Conservation (phyloP, 2,888 invertebrate genomes). For the Lasioglossum vierecki region DNA sequence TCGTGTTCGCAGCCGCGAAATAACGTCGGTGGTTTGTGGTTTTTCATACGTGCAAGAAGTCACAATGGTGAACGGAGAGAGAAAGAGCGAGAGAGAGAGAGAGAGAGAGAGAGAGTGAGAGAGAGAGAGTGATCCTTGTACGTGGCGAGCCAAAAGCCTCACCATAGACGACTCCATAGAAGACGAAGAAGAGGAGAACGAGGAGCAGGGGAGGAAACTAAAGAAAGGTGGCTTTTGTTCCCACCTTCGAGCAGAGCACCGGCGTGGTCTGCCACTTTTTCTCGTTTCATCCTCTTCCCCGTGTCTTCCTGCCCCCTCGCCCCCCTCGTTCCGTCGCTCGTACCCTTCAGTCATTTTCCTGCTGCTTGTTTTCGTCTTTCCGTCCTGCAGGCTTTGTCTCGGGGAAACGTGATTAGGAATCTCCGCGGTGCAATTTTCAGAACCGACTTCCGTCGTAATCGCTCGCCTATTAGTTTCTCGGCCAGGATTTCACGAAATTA, state of each 20-base stretch:
- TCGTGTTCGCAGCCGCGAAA: conserved; percentile 75
- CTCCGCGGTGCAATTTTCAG: conserved; percentile 69
- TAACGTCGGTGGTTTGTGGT: conserved; percentile 76
- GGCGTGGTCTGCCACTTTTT: conserved; percentile 65
- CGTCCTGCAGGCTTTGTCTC: conserved; percentile 61
- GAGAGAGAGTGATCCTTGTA: conserved; percentile 60
- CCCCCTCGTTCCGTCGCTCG: conserved; percentile 28
- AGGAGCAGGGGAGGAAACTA: conserved; percentile 24
- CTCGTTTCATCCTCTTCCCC: conserved; percentile 48
- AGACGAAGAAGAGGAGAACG: conserved; percentile 19
- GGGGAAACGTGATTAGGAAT: conserved; percentile 71
- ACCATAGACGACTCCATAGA: conserved; percentile 18
- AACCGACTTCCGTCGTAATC: conserved; percentile 73
- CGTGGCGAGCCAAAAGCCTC: conserved; percentile 50
- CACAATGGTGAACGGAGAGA: conserved; percentile 68
- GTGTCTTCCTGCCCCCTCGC: conserved; percentile 45
- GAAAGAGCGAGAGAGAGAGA: conserved; percentile 41
- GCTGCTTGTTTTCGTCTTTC: conserved; percentile 40
- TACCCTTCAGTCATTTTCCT: conserved; percentile 9
- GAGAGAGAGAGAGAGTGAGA: conserved; percentile 42
- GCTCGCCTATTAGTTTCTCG: conserved; percentile 68
- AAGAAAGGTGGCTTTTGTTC: conserved; percentile 72
- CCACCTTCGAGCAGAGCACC: conserved; percentile 60
- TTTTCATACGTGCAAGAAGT: conserved; percentile 77
- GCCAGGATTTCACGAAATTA: conserved; percentile 71